Percentiles rank a stretch among this genome's conserved stretches.
Conservation (phyloP, 1,140 invertebrate species). For the Archivesica marissinica region DNA sequence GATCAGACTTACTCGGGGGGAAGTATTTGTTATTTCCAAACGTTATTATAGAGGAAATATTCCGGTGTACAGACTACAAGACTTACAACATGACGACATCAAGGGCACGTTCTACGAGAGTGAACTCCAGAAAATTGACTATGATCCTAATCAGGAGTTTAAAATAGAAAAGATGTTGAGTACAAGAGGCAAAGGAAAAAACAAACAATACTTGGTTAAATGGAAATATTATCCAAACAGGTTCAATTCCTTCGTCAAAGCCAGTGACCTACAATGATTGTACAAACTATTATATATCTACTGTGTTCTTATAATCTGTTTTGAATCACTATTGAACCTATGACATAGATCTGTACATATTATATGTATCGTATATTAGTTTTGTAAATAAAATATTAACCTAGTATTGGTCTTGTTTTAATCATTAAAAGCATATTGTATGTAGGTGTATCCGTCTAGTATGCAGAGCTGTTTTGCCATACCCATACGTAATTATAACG, state of each 20-base stretch:
- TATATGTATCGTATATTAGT: too few relatives aligned
- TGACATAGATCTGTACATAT: too few relatives aligned
- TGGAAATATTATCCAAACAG: slow-evolving; percentile 53
- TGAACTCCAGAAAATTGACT: slow-evolving; percentile 59
- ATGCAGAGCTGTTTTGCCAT: too few relatives aligned
- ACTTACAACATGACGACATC: slow-evolving; percentile 44
- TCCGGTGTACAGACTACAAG: slow-evolving; percentile 49
- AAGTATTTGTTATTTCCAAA: slow-evolving; percentile 56
- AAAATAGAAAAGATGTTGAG: slow-evolving; percentile 63
- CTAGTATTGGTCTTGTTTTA: too few relatives aligned
- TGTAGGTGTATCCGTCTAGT: too few relatives aligned
- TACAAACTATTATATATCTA: too few relatives aligned
- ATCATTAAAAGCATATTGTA: too few relatives aligned
- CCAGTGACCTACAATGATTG: slow-evolving; percentile 85
- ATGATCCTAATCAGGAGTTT: slow-evolving; percentile 27
- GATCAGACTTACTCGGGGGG: slow-evolving; percentile 61
- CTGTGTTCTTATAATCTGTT: too few relatives aligned
- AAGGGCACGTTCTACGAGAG: slow-evolving; percentile 59
- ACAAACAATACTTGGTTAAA: slow-evolving; percentile 64
- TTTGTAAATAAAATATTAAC: too few relatives aligned
- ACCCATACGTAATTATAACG: too few relatives aligned
- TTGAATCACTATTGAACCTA: too few relatives aligned
- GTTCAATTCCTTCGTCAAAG: slow-evolving; percentile 36
- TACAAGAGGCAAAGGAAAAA: slow-evolving; percentile 57
- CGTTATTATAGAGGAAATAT: slow-evolving; percentile 30